Percentiles rank a stretch among this genome's conserved stretches.
These are phyloP conservation scores for Arbacia lixula DNA, from an alignment of 53 echinoderm and acorn worm species.

Conservation along the genomic window DNA sequence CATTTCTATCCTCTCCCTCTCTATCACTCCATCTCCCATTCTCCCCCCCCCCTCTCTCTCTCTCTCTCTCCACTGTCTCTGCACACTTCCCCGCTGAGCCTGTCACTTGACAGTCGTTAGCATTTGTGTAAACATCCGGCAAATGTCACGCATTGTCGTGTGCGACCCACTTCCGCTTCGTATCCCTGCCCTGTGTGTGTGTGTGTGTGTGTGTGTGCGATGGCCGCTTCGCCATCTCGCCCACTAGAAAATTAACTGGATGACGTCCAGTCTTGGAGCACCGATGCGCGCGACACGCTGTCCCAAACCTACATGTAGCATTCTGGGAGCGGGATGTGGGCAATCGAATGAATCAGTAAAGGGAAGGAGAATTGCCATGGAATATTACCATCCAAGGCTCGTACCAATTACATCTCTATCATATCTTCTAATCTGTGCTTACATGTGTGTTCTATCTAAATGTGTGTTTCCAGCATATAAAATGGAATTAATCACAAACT, in stretches of 20 bases:
- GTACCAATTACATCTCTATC: too few relatives aligned
- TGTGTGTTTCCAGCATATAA: too few relatives aligned
- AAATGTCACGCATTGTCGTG: slow-evolving; percentile 40
- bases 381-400: too few relatives aligned
- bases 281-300: neutral
- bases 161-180: slow-evolving; percentile 33
- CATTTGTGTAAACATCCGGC: slow-evolving; percentile 52
- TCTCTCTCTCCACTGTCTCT: neutral
- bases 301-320: too few relatives aligned
- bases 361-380: too few relatives aligned
- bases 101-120: slow-evolving; percentile 47
- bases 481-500: too few relatives aligned
- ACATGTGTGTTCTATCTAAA: too few relatives aligned
- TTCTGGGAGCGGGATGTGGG: too few relatives aligned
- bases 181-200: slow-evolving; percentile 10
- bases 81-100: slow-evolving; percentile 4
- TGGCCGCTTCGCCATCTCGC: neutral
- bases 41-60: neutral
- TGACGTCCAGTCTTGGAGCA: neutral
- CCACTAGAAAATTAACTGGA: slow-evolving; percentile 20
- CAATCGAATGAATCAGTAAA: too few relatives aligned
- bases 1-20: neutral
- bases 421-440: too few relatives aligned
- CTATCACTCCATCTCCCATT: neutral
- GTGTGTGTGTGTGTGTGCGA: too few relatives aligned